Evolutionary conservation across 2,113 vertebrate genomes (phyloP).

Genomic region (Hystrix cristata): DNA sequence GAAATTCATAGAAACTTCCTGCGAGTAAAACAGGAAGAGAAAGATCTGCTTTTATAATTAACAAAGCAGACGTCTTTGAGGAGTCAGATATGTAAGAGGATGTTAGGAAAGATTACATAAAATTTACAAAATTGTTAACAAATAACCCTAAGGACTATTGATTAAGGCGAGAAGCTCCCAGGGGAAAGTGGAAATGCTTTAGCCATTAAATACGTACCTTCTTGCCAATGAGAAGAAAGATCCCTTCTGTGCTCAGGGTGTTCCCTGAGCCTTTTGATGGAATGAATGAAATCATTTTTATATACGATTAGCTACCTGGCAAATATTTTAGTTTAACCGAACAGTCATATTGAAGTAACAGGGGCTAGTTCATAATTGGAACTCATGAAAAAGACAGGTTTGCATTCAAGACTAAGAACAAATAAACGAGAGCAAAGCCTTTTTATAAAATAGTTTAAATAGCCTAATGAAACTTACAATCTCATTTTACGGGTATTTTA

Average conservation of each 20-base stretch:
- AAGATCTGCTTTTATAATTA: not conserved
- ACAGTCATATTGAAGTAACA: conserved; percentile 29
- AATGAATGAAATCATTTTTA: conserved; percentile 5
- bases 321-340: conserved; percentile 56
- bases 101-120: not conserved
- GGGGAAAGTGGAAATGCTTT: not conserved
- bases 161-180: not conserved
- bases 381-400: not conserved
- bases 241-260: not conserved
- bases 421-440: not conserved
- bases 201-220: not conserved
- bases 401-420: conserved; percentile 34
- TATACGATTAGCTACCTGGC: not conserved
- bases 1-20: not conserved
- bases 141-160: conserved; percentile 15
- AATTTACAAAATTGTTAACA: conserved; percentile 10
- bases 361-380: not conserved
- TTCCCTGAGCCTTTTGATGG: not conserved
- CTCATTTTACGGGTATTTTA: not conserved
- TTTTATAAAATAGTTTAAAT: conserved; percentile 49
- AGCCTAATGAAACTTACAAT: not conserved
- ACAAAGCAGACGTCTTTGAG: not conserved
- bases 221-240: not conserved
- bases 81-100: not conserved
- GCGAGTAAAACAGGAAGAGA: conserved; percentile 14